phyloP scores from a whole-genome alignment of 2,113 vertebrate species.

The Microtus ochrogaster region DNA sequence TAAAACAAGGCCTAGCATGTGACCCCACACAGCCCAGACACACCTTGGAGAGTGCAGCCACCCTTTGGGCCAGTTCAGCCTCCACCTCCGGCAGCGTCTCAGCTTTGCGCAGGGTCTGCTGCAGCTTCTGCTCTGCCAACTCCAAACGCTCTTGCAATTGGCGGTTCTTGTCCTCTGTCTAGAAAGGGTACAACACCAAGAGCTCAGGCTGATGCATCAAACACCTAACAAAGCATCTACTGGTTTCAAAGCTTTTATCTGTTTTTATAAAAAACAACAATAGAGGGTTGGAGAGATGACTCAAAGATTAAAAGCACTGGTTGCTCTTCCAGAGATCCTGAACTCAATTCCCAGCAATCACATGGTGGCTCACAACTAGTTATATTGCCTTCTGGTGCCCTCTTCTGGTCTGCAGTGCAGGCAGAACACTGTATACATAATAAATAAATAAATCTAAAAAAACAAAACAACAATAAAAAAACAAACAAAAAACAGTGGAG shows the following conservation, averaged over 20 bases:
- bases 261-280: neutral
- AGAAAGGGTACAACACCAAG: neutral
- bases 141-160: constrained; percentile 97
- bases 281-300: too few relatives aligned
- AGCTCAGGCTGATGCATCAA: accelerated
- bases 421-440: too few relatives aligned
- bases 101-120: constrained; percentile 97
- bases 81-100: constrained; percentile 98
- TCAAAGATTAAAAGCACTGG: too few relatives aligned
- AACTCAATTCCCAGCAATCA: too few relatives aligned
- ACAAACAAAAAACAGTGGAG: neutral
- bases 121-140: constrained; percentile 96
- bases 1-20: accelerated
- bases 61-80: constrained; percentile 96
- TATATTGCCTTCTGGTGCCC: too few relatives aligned
- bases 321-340: too few relatives aligned
- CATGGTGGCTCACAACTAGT: too few relatives aligned
- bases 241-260: neutral
- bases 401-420: too few relatives aligned
- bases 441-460: too few relatives aligned
- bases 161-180: constrained; percentile 96
- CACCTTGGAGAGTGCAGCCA: constrained; percentile 97
- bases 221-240: neutral
- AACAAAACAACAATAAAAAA: neutral
- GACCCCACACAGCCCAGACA: neutral